Percentiles rank a stretch among this genome's conserved stretches.
Conservation (phyloP, 2,113 vertebrate species). For the Salvelinus fontinalis region DNA sequence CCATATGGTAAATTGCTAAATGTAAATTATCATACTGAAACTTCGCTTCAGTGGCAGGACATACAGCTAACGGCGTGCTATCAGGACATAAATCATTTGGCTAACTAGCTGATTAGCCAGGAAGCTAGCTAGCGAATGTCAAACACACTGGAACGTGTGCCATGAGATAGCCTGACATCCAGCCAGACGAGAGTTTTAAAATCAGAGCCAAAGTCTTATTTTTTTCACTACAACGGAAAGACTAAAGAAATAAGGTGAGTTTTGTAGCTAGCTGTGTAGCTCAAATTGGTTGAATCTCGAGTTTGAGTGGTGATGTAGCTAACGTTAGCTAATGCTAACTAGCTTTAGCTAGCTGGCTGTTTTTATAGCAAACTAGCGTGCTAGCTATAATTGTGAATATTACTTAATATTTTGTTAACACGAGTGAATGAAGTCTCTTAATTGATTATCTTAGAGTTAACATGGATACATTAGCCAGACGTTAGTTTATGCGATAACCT, state of each 20-base stretch:
- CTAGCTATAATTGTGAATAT: too few relatives aligned
- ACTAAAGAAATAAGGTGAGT: background rate
- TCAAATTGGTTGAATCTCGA: background rate
- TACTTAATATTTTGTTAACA: too few relatives aligned
- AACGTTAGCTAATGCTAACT: background rate
- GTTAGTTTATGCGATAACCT: too few relatives aligned
- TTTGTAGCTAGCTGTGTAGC: background rate
- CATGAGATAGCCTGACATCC: background rate
- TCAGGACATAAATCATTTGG: background rate
- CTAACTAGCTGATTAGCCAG: background rate
- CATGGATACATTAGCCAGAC: too few relatives aligned
- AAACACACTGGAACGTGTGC: constrained; percentile 2
- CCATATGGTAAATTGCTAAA: background rate
- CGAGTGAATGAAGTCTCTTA: too few relatives aligned
- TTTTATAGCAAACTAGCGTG: background rate
- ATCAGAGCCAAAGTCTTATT: background rate
- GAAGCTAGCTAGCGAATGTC: constrained; percentile 6
- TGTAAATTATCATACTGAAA: background rate
- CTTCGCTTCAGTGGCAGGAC: background rate
- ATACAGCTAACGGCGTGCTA: background rate
- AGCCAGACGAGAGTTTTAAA: background rate
- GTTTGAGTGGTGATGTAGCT: background rate
- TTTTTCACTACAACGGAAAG: background rate
- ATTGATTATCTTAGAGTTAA: too few relatives aligned
- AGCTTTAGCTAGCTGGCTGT: background rate